A percentile compares a stretch with the other conserved stretches of the same genome.
These are phyloP conservation scores for Ametastegia equiseti DNA, from an alignment of 2,888 invertebrate species.

Conservation along the genomic window DNA sequence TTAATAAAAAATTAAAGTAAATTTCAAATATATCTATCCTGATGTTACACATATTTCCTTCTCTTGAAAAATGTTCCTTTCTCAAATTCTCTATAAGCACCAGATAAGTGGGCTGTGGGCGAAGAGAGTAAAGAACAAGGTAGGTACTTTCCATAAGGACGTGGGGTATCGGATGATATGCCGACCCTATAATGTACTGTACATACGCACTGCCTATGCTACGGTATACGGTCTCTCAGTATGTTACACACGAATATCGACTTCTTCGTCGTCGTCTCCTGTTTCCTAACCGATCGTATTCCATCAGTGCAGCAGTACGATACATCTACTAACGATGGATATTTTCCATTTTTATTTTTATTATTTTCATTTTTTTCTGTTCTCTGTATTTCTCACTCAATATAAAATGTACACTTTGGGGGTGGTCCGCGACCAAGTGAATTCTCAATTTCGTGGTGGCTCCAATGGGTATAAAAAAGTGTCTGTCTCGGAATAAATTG, in stretches of 20 bases:
- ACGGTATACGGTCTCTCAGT: constrained; percentile 28
- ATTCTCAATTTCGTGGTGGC: too few relatives aligned
- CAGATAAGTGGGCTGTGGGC: not conserved
- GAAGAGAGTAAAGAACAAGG: not conserved
- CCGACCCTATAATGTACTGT: too few relatives aligned
- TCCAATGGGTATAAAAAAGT: too few relatives aligned
- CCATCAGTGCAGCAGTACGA: not conserved
- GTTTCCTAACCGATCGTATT: constrained; percentile 35
- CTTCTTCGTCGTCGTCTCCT: constrained; percentile 31
- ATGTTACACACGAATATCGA: constrained; percentile 48
- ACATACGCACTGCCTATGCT: too few relatives aligned
- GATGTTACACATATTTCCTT: too few relatives aligned
- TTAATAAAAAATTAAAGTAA: too few relatives aligned
- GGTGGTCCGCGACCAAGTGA: too few relatives aligned
- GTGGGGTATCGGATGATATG: constrained; percentile 1
- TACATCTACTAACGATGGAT: not conserved
- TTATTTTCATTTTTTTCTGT: not conserved
- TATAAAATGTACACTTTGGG: too few relatives aligned
- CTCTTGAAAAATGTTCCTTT: too few relatives aligned
- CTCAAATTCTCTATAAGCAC: too few relatives aligned
- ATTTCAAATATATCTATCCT: too few relatives aligned
- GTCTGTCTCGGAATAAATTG: too few relatives aligned
- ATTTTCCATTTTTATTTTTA: not conserved
- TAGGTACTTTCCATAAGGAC: not conserved
- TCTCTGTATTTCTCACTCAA: not conserved